Evolutionary conservation across 2,888 invertebrate species (phyloP).

Genomic region (Philereme transversata): DNA sequence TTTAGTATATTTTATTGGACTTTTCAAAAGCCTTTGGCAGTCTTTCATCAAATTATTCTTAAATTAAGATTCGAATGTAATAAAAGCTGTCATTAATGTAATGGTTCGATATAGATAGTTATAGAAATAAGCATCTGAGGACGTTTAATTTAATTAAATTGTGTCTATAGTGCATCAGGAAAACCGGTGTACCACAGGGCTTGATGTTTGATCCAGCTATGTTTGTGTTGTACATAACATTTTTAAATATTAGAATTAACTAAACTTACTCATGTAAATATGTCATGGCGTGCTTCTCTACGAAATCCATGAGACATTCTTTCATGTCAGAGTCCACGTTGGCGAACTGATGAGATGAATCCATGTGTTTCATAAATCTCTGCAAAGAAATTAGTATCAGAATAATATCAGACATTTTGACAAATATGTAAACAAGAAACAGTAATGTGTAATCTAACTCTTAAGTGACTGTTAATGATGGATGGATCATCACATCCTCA

Average conservation of each 20-base stretch:
- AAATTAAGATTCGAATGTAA: too few relatives aligned
- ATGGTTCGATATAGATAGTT: too few relatives aligned
- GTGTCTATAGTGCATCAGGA: not conserved
- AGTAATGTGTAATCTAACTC: too few relatives aligned
- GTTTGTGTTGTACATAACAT: constrained; percentile 1
- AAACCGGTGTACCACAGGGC: constrained; percentile 5
- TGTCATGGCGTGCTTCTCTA: constrained; percentile 97
- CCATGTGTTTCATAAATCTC: constrained; percentile 89
- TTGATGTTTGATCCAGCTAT: not conserved
- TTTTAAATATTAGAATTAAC: not conserved
- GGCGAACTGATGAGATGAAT: constrained; percentile 85
- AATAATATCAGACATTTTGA: too few relatives aligned
- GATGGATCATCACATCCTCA: too few relatives aligned
- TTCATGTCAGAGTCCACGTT: constrained; percentile 88
- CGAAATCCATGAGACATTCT: constrained; percentile 94
- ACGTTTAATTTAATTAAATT: not conserved
- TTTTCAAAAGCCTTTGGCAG: not conserved
- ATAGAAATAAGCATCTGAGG: too few relatives aligned
- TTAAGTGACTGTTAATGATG: too few relatives aligned
- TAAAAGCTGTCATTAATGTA: too few relatives aligned
- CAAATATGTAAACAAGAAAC: too few relatives aligned
- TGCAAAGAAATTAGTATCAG: constrained; percentile 35
- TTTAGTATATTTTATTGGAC: not conserved
- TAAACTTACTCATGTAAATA: constrained; percentile 90
- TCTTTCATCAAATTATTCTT: not conserved